Percentiles rank a stretch among this genome's conserved stretches.
Evolutionary conservation across 2,888 invertebrate species (phyloP).

Genomic region (Aradus depressus): DNA sequence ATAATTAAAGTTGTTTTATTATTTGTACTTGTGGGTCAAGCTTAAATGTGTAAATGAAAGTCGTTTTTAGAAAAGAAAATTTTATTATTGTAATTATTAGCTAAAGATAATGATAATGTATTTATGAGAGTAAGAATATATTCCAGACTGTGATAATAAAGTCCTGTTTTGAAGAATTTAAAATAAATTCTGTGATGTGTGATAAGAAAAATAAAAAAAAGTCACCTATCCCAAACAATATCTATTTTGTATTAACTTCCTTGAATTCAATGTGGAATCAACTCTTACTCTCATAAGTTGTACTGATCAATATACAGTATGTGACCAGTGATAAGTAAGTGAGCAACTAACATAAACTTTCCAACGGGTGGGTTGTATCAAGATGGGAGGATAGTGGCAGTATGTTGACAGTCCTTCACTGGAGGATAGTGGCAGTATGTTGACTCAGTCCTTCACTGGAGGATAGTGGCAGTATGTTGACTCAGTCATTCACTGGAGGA

Average conservation of each 20-base stretch:
- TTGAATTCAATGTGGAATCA: conserved; percentile 13
- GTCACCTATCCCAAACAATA: conserved; percentile 11
- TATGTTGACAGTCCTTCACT: too few relatives aligned
- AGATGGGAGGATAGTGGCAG: too few relatives aligned
- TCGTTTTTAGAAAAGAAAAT: conserved; percentile 16
- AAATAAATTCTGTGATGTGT: conserved; percentile 20
- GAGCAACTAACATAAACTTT: neutral
- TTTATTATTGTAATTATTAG: conserved; percentile 16
- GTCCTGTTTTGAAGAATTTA: conserved; percentile 14
- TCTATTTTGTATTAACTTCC: conserved; percentile 22
- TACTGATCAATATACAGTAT: conserved; percentile 4
- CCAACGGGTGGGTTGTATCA: too few relatives aligned
- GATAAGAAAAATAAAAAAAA: conserved; percentile 10
- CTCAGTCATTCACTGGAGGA: too few relatives aligned
- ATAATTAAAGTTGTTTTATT: too few relatives aligned
- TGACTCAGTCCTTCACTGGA: too few relatives aligned
- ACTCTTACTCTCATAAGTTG: conserved; percentile 18
- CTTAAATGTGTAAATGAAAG: conserved; percentile 18
- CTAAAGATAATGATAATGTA: conserved; percentile 8
- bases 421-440: too few relatives aligned
- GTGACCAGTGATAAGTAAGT: neutral
- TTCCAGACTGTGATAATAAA: conserved; percentile 27
- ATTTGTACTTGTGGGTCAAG: conserved; percentile 17
- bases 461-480: too few relatives aligned
- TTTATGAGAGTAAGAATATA: conserved; percentile 21